A percentile compares a stretch with the other conserved stretches of the same genome.
Conservation (phyloP, 1,140 invertebrate species). For the Calephelis virginiensis region DNA sequence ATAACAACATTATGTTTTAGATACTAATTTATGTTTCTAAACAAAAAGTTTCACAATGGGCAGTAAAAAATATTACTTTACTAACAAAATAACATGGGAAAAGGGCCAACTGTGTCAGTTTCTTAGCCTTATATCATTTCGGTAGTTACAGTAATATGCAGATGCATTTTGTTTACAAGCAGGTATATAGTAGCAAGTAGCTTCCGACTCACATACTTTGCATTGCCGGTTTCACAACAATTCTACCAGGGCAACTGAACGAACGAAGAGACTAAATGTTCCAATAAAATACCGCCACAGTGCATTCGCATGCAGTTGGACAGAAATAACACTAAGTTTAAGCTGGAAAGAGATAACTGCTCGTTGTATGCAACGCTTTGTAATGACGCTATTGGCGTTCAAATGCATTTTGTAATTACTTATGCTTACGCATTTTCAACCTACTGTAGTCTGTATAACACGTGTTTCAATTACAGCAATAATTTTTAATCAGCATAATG, state of each 20-base stretch:
- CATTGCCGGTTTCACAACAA: conserved; percentile 3
- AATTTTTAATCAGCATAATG: too few relatives aligned
- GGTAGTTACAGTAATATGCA: too few relatives aligned
- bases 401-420: conserved; percentile 38
- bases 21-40: too few relatives aligned
- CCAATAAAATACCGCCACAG: conserved; percentile 43
- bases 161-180: too few relatives aligned
- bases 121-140: too few relatives aligned
- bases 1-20: too few relatives aligned
- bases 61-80: too few relatives aligned
- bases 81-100: too few relatives aligned
- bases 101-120: too few relatives aligned
- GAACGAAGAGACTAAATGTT: conserved; percentile 45
- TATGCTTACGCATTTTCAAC: conserved; percentile 42
- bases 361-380: conserved; percentile 37
- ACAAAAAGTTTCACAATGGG: too few relatives aligned
- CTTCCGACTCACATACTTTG: not conserved
- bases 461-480: not conserved
- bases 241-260: conserved; percentile 53
- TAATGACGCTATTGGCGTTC: conserved; percentile 37
- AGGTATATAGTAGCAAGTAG: too few relatives aligned
- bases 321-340: conserved; percentile 26
- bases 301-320: conserved; percentile 59
- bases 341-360: conserved; percentile 48
- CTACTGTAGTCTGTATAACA: conserved; percentile 27